phyloP scores from a whole-genome alignment of 2,797 vertebrate genomes.

The Lepus townsendii region DNA sequence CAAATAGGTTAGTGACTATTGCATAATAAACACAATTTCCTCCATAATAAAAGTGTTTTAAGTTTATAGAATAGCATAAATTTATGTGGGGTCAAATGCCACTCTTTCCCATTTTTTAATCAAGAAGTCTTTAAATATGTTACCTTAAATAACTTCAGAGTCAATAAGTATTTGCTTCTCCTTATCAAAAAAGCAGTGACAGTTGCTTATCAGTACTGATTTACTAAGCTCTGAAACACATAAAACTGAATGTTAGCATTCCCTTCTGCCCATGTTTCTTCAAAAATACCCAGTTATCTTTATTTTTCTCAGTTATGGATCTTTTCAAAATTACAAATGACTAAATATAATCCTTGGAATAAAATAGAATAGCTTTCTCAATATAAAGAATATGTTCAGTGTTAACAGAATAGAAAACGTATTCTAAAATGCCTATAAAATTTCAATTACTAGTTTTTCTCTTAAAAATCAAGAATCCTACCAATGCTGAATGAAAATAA shows the following conservation, averaged over 20 bases:
- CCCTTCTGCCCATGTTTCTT: not conserved
- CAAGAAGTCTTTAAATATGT: slow-evolving; percentile 28
- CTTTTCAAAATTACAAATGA: slow-evolving; percentile 51
- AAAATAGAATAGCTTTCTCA: slow-evolving; percentile 68
- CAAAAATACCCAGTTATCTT: slow-evolving; percentile 8
- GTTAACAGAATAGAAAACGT: not conserved
- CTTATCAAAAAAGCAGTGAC: slow-evolving; percentile 39
- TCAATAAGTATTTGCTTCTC: not conserved
- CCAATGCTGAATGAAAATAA: slow-evolving; percentile 26
- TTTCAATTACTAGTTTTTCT: slow-evolving; percentile 10
- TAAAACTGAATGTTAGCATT: slow-evolving; percentile 40
- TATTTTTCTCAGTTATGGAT: slow-evolving; percentile 1
- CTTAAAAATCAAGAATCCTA: not conserved
- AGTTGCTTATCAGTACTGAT: slow-evolving; percentile 3
- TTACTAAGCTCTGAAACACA: slow-evolving; percentile 15
- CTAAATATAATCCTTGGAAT: slow-evolving; percentile 51
- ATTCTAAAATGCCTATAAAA: not conserved
- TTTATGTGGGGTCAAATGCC: not conserved
- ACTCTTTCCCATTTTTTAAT: slow-evolving; percentile 6
- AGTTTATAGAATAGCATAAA: not conserved
- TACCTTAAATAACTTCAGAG: not conserved
- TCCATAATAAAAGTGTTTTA: not conserved
- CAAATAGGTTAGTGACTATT: not conserved
- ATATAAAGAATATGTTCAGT: not conserved
- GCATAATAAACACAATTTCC: not conserved